Percentiles rank a stretch among this genome's conserved stretches.
Conservation (phyloP, 1,140 invertebrate species). For the Ooceraea biroi region DNA sequence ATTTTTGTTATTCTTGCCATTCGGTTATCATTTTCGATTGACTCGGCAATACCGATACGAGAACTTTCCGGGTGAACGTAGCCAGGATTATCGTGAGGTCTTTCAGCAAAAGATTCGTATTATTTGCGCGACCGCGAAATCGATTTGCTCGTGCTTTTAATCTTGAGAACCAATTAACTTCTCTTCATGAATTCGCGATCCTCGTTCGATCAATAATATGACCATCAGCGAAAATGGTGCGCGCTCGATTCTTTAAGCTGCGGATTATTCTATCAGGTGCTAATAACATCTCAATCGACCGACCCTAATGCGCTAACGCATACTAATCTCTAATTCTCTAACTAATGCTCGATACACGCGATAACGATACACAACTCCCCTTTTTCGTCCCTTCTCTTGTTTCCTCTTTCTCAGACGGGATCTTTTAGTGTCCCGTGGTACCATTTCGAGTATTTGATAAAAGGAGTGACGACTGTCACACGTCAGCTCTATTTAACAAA, state of each 20-base stretch:
- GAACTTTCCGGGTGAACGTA: neutral
- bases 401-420: slow-evolving; percentile 1
- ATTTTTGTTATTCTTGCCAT: slow-evolving; percentile 38
- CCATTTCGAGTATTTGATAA: slow-evolving; percentile 13
- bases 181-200: neutral
- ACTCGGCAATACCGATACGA: neutral
- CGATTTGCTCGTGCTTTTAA: neutral
- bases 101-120: neutral
- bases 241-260: neutral
- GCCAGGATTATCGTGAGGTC: neutral
- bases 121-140: slow-evolving; percentile 19
- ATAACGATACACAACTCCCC: slow-evolving; percentile 6
- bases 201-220: neutral
- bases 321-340: slow-evolving; percentile 48
- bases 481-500: slow-evolving; percentile 11
- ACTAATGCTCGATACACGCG: slow-evolving; percentile 47
- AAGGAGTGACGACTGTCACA: neutral
- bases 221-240: neutral
- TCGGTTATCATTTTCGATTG: neutral
- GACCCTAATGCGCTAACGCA: slow-evolving; percentile 10
- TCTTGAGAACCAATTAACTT: neutral
- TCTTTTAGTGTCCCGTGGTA: neutral
- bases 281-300: slow-evolving; percentile 12
- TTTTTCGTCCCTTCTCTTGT: slow-evolving; percentile 12
- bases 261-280: neutral